Evolutionary conservation across 1,140 invertebrate genomes (phyloP).

Genomic region (Halyomorpha halys): DNA sequence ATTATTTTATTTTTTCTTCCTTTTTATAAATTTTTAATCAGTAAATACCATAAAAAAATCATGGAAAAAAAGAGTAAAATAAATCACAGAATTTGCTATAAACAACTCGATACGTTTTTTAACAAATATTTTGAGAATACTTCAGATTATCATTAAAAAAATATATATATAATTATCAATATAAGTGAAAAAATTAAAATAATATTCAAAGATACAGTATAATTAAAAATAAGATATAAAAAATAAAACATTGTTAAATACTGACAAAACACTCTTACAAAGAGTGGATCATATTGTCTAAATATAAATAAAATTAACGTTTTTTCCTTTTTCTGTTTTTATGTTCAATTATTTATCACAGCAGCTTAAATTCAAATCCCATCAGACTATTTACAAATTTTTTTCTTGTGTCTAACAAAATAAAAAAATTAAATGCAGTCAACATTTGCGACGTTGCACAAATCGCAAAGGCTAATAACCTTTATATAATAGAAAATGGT

Average conservation of each 20-base stretch:
- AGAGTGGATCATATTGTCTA: background rate
- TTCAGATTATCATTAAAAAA: background rate
- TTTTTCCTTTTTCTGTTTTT: background rate
- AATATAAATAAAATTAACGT: background rate
- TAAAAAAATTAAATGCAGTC: constrained; percentile 3
- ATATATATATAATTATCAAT: background rate
- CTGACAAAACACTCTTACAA: background rate
- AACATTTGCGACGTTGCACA: constrained; percentile 2
- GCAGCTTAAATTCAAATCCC: constrained; percentile 3
- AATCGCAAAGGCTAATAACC: background rate
- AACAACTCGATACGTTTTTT: background rate
- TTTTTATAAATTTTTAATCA: background rate
- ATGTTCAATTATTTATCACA: constrained; percentile 2
- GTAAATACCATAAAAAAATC: background rate
- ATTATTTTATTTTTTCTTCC: background rate
- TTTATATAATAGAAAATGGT: constrained; percentile 1
- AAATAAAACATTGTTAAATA: background rate
- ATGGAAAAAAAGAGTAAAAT: background rate
- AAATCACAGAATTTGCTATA: background rate
- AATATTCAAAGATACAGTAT: background rate
- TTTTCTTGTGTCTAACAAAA: background rate
- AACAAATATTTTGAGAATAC: too few species aligned
- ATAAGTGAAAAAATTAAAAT: background rate
- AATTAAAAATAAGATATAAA: background rate
- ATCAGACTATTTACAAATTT: background rate